Evolutionary conservation across 2,113 vertebrate genomes (phyloP), one percentile per base, ranked within the genome.

Genomic region (Chroicocephalus ridibundus): DNA sequence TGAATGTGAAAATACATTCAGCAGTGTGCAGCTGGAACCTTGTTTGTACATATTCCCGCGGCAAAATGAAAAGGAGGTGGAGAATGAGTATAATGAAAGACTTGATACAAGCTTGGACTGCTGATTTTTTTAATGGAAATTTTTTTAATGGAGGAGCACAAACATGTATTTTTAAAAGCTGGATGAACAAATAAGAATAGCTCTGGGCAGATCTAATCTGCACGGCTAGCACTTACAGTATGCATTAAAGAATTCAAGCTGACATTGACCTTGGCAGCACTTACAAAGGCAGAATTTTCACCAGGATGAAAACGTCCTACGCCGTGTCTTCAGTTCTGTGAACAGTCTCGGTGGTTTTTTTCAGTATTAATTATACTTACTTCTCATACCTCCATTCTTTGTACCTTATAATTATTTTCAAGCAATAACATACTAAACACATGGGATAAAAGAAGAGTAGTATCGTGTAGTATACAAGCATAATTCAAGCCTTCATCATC

Each of bases 271-370:
- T 94, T 96, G 94, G 87, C 95, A 95, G 75, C 86, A 90, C 54
- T 95, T 93, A 87, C 66, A 96, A 94, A 94, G 58, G 84, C 82
- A 93, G 87, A 93, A 93, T 91, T 93, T 86, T 95, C 91, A 96
- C 89, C 80, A 91, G 82, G 94, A 93, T 91, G 91, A 97, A 88
- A 87, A 93, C 17, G 31, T 96, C 60, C 3, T 68, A 90, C 0
- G 0, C 58, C 70, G 57, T 88, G 49, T 82, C 58, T 95, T 95
- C 94, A 91, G 29, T 74, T 83, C 65, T 38, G 47, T 77, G 81
- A 95, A 57, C 34, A 69, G 49, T 42, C 54, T 74, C 83, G 49
- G 46, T 46, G 46, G 4, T 72, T 78, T 86, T 86, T 88, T 96
- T 54, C 24, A 51, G 21, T 76, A 34, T 87, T 90, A 87, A 80